Percentiles rank a stretch among this genome's conserved stretches.
These are phyloP conservation scores for Jaculus jaculus DNA, from an alignment of 2,113 vertebrate genomes.

Conservation along the genomic window DNA sequence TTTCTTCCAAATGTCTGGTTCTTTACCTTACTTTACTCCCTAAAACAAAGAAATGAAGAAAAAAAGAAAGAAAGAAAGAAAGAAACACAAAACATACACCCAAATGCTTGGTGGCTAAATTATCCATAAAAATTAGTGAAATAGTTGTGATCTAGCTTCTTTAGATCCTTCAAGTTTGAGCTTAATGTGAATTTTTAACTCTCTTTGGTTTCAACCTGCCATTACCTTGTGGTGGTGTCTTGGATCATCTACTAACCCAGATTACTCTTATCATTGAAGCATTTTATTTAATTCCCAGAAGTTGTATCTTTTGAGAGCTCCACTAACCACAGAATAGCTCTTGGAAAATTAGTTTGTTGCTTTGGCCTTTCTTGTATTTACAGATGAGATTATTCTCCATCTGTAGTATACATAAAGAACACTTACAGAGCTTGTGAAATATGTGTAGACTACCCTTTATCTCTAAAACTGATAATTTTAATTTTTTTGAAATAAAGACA, in stretches of 20 bases:
- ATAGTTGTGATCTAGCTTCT: background rate
- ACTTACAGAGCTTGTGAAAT: background rate
- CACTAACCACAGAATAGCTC: background rate
- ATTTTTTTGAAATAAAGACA: background rate
- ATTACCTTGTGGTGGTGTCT: background rate
- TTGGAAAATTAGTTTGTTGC: background rate
- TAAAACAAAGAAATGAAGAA: background rate
- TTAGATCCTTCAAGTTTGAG: background rate
- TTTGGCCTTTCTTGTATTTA: background rate
- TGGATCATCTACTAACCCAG: background rate
- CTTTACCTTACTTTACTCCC: background rate
- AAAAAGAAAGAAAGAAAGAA: background rate
- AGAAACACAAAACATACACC: background rate
- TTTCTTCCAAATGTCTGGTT: background rate
- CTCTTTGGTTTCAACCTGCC: background rate
- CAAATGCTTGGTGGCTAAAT: background rate
- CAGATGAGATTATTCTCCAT: background rate
- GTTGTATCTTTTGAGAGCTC: background rate
- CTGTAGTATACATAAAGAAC: background rate
- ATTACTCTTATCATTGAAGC: background rate
- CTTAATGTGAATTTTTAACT: background rate
- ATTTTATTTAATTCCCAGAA: slow-evolving; percentile 5
- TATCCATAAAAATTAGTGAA: background rate
- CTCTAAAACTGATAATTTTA: background rate
- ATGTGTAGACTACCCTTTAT: background rate